Base-by-base conservation (phyloP, 2,797 vertebrate genomes). In the Gymnodraco acuticeps region DNA sequence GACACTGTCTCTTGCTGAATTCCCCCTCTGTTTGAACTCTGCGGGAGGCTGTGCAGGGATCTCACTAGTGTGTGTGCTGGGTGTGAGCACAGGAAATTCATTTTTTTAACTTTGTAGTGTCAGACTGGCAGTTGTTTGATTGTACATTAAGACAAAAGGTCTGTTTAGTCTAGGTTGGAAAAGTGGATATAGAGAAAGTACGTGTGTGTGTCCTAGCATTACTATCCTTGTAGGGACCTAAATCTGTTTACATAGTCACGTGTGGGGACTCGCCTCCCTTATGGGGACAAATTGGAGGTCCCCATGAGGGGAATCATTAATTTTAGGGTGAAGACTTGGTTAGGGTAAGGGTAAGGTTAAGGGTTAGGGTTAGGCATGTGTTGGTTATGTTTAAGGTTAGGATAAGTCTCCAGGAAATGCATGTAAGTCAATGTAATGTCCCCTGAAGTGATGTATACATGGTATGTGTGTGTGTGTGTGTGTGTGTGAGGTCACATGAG, bases 401-500 rank as follows among this genome's bases (percentile, higher is more conserved):
- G 23, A 23, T 23, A 23, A 23, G 23, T 23, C 23, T 23, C 23
- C 23, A 23, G 23, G 23, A 23, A 23, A 23, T 23, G 23, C 23
- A 23, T 23, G 23, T 23, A 23, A 23, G 23, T 23, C 23, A 23
- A 23, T 23, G 23, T 23, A 23, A 23, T 23, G 23, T 23, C 23
- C 23, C 23, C 23, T 23, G 23, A 23, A 23, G 23, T 20, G 2
- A 20, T 20, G 20, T 20, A 20, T 20, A 20, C 20, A n/a, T n/a
- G n/a, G 23, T 23, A 3, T 3, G 3, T 23, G 23, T 23, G 23
- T 23, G 67, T 47, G 58, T 67, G 61, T 89, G 47, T 27, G 72
- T 76, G 43, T 75, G 87, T 61, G 75, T 78, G 82, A 77, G 77
- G 81, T 92, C 90, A 90, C 84, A 89, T 89, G 88, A 86, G 88